Evolutionary conservation across 2,113 vertebrate genomes (phyloP), one percentile per base, ranked within the genome.

Genomic region (Himantopus leucocephalus): DNA sequence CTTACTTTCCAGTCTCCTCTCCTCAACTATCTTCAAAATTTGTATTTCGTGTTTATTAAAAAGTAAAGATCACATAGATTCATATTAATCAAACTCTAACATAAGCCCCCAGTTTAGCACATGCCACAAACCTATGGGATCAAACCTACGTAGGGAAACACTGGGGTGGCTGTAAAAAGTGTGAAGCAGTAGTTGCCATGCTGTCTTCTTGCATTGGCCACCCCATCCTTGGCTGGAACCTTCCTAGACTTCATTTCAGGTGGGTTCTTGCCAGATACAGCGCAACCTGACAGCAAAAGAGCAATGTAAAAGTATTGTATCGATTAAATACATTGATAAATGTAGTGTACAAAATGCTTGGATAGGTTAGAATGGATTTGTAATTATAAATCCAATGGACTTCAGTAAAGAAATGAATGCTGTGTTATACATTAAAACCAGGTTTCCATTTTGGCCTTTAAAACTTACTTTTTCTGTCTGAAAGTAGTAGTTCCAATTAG

Each of bases 401-500:
- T 39, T 58, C 7, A 1, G 55, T 45, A 62, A 48, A 43, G 80
- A 88, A 91, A 41, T 22, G 76, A 91, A 58, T 21, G 30, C n/a
- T n/a, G 66, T 16, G 26, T 19, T 58, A 18, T 2, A 55, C 52
- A 26, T 47, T 53, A 66, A 90, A 82, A 6, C 26, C 71, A 82
- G 17, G 32, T 66, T 92, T 88, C 66, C 48, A 20, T 66, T 92
- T 80, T 85, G 90, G 81, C 64, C 82, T 88, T 92, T 83, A 41
- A 64, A 88, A 92, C 17, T 83, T n/a, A 47, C 39, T 41, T 73
- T 92, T 94, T 74, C 88, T 62, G 58, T 66, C 77, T 85, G 86
- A 66, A 87, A 82, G 74, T 8, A 68, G 81, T 30, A 76, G 80
- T 78, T 93, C 91, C 74, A 95, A 96, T 97, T 93, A 96, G 81